phyloP scores from a whole-genome alignment of 2,888 invertebrate species.

The Dryomyza anilis region DNA sequence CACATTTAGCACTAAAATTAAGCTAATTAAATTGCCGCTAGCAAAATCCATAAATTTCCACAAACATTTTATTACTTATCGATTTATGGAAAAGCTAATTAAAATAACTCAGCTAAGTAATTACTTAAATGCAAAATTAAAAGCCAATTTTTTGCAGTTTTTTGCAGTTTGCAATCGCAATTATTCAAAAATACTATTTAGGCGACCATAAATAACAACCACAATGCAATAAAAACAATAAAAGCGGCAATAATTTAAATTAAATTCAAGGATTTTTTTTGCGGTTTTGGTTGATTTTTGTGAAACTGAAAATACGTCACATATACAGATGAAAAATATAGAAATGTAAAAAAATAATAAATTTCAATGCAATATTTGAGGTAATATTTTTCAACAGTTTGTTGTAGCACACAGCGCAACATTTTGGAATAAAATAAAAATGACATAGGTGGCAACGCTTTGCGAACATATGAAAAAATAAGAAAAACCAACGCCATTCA shows the following conservation, averaged over 20 bases:
- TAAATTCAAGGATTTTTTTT: too few species aligned
- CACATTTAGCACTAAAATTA: not conserved
- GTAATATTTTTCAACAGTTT: too few species aligned
- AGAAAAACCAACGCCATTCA: constrained; percentile 10
- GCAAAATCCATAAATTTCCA: not conserved
- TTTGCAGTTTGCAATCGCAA: too few species aligned
- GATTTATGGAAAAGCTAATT: not conserved
- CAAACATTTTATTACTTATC: not conserved
- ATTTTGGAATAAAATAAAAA: too few species aligned
- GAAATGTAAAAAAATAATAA: too few species aligned
- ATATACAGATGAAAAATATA: not conserved
- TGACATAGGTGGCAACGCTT: not conserved
- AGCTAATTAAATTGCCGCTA: not conserved
- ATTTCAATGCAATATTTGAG: too few species aligned
- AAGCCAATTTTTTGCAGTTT: not conserved
- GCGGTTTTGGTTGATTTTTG: too few species aligned
- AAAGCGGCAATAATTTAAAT: constrained; percentile 6
- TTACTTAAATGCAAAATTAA: constrained; percentile 10
- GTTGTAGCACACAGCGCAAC: too few species aligned
- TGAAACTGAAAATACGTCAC: not conserved
- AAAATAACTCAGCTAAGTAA: not conserved
- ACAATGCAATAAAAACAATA: not conserved
- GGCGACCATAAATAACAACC: not conserved
- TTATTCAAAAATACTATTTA: too few species aligned
- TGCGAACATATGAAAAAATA: not conserved